Evolutionary conservation across 2,797 vertebrate species (phyloP).

Genomic region (Tokudaia muenninki): DNA sequence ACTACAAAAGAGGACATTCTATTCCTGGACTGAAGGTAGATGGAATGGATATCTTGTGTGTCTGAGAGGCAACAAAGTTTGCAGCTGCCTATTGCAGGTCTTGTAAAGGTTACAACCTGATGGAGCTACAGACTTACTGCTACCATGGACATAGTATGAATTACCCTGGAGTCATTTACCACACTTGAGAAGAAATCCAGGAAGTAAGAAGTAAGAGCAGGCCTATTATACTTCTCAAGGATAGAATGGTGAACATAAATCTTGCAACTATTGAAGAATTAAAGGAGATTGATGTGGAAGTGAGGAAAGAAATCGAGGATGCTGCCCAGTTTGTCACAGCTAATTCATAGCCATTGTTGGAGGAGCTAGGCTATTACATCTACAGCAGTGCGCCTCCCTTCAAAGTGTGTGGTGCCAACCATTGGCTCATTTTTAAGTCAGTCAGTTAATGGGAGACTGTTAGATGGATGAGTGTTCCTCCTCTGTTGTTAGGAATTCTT

Average conservation of each 20-base stretch:
- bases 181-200: constrained; percentile 90
- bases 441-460: constrained; percentile 88
- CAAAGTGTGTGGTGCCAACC: constrained; percentile 95
- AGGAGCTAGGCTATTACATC: constrained; percentile 95
- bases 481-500: constrained; percentile 34
- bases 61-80: no score
- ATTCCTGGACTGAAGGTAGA: no score
- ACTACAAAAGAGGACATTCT: constrained; percentile 88
- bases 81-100: no score
- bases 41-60: no score
- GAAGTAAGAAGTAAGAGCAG: constrained; percentile 99
- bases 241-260: constrained; percentile 97
- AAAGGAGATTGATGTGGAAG: constrained; percentile 96
- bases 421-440: constrained; percentile 96
- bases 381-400: constrained; percentile 92
- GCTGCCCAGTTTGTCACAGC: constrained; percentile 97
- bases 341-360: constrained; percentile 96
- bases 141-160: constrained; percentile 99
- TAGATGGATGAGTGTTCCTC: neutral
- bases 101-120: constrained; percentile 87
- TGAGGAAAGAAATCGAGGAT: constrained; percentile 97
- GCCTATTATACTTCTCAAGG: constrained; percentile 97
- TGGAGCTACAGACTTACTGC: constrained; percentile 98
- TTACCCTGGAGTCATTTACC: constrained; percentile 97
- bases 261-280: constrained; percentile 96